Base-by-base conservation (phyloP, 2,113 vertebrate species). In the Anthoscopus minutus region DNA sequence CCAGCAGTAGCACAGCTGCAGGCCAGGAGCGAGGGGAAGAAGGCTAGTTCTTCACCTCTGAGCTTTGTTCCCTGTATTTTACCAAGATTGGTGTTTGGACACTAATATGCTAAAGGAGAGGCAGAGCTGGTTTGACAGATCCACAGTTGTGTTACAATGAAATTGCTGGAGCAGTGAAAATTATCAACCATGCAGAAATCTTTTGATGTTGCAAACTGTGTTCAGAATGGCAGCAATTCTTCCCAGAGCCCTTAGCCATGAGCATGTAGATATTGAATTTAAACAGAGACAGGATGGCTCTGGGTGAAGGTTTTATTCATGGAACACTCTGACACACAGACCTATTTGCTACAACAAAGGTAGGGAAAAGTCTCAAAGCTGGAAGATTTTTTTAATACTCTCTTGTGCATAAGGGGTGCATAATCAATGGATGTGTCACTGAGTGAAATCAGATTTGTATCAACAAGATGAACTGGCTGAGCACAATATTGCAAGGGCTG, bases 61-160 rank as follows among this genome's bases (percentile, higher is more conserved):
- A 58, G 60, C 65, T 91, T 84, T 88, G 76, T 58, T 86, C 37
- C 30, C 57, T 79, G 50, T 74, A 9, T 84, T 89, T 87, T 79
- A 65, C 76, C 44, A 51, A 84, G 51, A 54, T 5, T 72, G 69
- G 51, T 88, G 73, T 91, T 87, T 60, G 66, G 79, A 88, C 42
- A 17, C 56, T 48, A 33, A 45, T 38, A 57, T 40, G 57, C 45
- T 70, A 69, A 83, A 71, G 70, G 40, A 86, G 88, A 89, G 58
- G 71, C 67, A 92, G 81, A 74, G 45, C 66, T 94, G 56, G 62
- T 86, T 91, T 92, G 53, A 80, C 64, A 84, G 74, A 95, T 65
- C 37, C 44, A 24, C 50, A 30, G 50, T 82, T 65, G 74, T 76
- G 80, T 76, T 93, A 70, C 5, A 13, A 18, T 78, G 23, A 81